Evolutionary conservation across 1,140 invertebrate species (phyloP).

Genomic region (Heliconius congener): DNA sequence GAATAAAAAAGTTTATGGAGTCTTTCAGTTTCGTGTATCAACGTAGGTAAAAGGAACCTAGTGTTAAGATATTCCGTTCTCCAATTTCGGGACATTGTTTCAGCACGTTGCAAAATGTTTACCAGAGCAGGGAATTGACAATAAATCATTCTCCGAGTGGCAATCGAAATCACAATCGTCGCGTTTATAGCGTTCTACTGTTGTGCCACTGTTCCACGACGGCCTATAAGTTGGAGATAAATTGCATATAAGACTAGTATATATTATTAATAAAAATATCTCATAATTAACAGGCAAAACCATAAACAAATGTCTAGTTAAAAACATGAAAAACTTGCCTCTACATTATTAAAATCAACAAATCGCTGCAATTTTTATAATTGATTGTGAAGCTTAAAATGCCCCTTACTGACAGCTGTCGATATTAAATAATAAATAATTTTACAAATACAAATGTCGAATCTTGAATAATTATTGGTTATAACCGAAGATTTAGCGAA

Average conservation of each 20-base stretch:
- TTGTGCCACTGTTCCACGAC: no score
- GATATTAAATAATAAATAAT: conserved; percentile 9
- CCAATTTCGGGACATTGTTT: no score
- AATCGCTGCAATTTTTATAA: conserved; percentile 4
- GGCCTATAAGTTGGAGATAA: no score
- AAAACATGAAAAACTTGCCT: background rate
- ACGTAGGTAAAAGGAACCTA: background rate
- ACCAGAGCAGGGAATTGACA: background rate
- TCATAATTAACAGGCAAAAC: background rate
- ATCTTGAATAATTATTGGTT: conserved; percentile 14
- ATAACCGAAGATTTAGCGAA: background rate
- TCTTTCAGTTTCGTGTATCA: no score
- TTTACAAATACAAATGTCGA: background rate
- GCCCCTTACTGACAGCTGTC: background rate
- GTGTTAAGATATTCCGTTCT: background rate
- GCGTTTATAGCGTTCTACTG: no score
- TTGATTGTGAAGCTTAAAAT: conserved; percentile 7
- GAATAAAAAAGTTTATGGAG: no score
- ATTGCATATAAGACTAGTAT: no score
- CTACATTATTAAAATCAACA: background rate
- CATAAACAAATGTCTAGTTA: background rate
- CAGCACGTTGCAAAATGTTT: no score
- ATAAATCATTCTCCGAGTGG: background rate
- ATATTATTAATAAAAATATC: background rate
- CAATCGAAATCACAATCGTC: no score